Base-by-base conservation (phyloP, 2,888 invertebrate species). In the Syrphus vitripennis region DNA sequence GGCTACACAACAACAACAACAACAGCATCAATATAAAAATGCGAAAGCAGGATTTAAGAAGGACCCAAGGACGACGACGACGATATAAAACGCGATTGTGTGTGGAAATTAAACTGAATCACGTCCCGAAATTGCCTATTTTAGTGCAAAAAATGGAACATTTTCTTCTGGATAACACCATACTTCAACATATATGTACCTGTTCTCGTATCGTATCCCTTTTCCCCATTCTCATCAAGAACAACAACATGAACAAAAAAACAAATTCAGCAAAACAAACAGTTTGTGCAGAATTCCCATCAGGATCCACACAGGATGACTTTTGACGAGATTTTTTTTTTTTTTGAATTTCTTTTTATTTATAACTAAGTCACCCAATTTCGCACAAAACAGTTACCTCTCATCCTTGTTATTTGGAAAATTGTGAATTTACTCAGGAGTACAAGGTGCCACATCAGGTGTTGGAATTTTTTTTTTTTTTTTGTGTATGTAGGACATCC, bases 51-150 rank as follows among this genome's bases (percentile, higher is more conserved):
- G 26, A 63, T n/a, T 24, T 21, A 4, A 21, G 5, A 61, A 9
- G 42, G 65, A 48, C 7, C 4, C 42, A 45, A 34, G 24, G 34
- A 24, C n/a, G 37, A 61, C 9, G 34, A n/a, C n/a, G 34, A 34
- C 34, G 31, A 57, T 34, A 19, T 34, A 4, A 63, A 45, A 45
- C 63, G 45, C 71, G 71, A 71, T 42, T 59, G 67, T 72, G 78
- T 83, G 83, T 79, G 45, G 83, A 83, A 83, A 79, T 83, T 84
- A 84, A 84, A 84, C 76, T 76, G 61, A 84, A 84, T 84, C 84
- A 84, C 84, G 84, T 84, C 50, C 40, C 67, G 71, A 84, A 84
- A 84, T 81, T 84, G 84, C 84, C 84, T 84, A 84, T 84, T 84
- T 77, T 77, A 84, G 76, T 55, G 71, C 45, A 72, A 71, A 79